A percentile compares a stretch with the other conserved stretches of the same genome.
Evolutionary conservation across 2,888 invertebrate genomes (phyloP).

Genomic region (Trichogramma dendrolimi): DNA sequence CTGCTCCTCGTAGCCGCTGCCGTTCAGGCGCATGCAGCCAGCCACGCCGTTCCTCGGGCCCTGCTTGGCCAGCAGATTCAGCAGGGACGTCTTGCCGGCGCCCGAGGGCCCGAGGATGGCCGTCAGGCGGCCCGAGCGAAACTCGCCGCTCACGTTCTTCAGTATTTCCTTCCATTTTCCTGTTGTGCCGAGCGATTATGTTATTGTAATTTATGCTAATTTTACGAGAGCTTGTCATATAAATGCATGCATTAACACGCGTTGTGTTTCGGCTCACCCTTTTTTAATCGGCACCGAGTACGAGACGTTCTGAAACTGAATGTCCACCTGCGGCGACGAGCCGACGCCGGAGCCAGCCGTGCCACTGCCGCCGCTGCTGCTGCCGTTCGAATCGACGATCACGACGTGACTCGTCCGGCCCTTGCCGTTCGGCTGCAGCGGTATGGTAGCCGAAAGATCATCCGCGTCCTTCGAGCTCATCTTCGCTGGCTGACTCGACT

Average conservation of each 20-base stretch:
- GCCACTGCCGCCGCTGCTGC: not conserved
- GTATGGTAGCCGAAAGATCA: not conserved
- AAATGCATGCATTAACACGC: too few species aligned
- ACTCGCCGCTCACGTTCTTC: constrained; percentile 58
- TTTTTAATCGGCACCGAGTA: constrained; percentile 16
- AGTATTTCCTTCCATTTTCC: constrained; percentile 53
- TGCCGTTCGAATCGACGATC: not conserved
- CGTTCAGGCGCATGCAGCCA: constrained; percentile 11
- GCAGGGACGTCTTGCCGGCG: constrained; percentile 72
- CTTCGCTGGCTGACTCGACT: too few species aligned
- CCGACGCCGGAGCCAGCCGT: not conserved
- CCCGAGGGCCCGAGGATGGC: constrained; percentile 70
- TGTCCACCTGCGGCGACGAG: constrained; percentile 15
- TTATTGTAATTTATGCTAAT: not conserved
- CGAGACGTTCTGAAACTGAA: constrained; percentile 15
- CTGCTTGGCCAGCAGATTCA: constrained; percentile 70
- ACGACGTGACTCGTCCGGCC: not conserved
- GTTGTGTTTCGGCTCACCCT: constrained; percentile 4
- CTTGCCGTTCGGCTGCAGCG: constrained; percentile 1
- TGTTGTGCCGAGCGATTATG: constrained; percentile 18
- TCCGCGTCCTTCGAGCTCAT: constrained; percentile 10
- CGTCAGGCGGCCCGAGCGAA: constrained; percentile 61
- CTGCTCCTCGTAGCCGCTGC: not conserved
- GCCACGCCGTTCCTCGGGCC: not conserved
- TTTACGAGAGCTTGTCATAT: too few species aligned